Evolutionary conservation across 2,888 invertebrate genomes (phyloP).

Genomic region (Cheilosia vulpina): DNA sequence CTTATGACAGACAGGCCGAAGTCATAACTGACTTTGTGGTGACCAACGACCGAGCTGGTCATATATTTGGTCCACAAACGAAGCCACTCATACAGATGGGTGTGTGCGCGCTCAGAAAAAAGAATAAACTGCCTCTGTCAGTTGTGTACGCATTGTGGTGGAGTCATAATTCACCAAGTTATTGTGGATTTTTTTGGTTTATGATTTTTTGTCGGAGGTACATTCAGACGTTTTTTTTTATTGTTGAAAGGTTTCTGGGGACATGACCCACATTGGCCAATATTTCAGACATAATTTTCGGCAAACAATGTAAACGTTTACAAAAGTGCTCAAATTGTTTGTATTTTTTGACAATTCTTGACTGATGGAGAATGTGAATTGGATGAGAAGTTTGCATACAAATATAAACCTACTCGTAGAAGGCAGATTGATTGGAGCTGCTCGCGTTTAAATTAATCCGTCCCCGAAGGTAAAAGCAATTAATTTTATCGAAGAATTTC

Average conservation of each 20-base stretch:
- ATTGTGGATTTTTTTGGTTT: constrained; percentile 13
- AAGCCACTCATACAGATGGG: constrained; percentile 53
- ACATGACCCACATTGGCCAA: constrained; percentile 36
- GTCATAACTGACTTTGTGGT: constrained; percentile 73
- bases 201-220: background rate
- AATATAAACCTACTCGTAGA: too few species aligned
- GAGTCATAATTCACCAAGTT: constrained; percentile 62
- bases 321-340: too few species aligned
- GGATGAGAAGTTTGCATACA: too few species aligned
- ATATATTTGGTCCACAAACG: constrained; percentile 71
- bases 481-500: too few species aligned
- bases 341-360: too few species aligned
- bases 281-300: constrained; percentile 14
- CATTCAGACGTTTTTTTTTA: constrained; percentile 2
- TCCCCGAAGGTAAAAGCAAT: too few species aligned
- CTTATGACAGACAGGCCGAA: constrained; percentile 71
- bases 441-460: too few species aligned
- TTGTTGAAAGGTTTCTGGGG: constrained; percentile 19
- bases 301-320: background rate
- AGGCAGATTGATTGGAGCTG: too few species aligned
- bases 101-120: background rate
- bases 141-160: constrained; percentile 28
- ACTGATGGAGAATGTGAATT: too few species aligned
- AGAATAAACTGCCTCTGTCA: too few species aligned
- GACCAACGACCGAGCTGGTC: constrained; percentile 71